Base-by-base conservation (phyloP, 2,888 invertebrate species). In the Ypsolopha sequella region DNA sequence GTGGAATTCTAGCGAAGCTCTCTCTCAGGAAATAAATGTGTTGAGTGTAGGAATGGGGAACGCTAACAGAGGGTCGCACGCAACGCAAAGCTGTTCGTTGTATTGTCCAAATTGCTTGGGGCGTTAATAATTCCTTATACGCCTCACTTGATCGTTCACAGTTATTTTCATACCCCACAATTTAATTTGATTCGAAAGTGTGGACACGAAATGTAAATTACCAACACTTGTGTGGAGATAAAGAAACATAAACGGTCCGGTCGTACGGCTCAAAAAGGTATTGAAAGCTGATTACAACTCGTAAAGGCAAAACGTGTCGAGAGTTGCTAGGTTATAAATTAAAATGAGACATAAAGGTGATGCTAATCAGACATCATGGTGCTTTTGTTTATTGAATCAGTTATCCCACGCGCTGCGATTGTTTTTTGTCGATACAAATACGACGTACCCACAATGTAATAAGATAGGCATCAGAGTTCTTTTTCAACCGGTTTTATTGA, bases 61-160 rank as follows among this genome's bases (percentile, higher is more conserved):
- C 47, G 66, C 58, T 61, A 56, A 57, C 56, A 55, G 60, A 60
- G 66, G 65, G 70, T 65, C 60, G 64, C 60, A 48, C 57, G 58
- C 57, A 63, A 48, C 57, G 58, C 57, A 63, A 66, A 68, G 66
- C 72, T 68, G 66, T 62, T 66, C 63, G 55, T 58, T 65, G 67
- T 68, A 73, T 74, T 76, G 76, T 77, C 66, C 66, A 71, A 76
- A 74, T 73, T 72, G 76, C 71, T 73, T 66, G 69, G 66, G 69
- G 73, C 71, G 72, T 75, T 72, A 66, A 73, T 76, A 78, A 78
- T 75, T 75, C 70, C 66, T 69, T 68, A 66, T 71, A 70, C 66
- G 73, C 70, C 65, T 70, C 70, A 64, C 63, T 69, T 66, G 65
- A 61, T 65, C 62, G 62, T 66, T 66, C 63, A 68, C 66, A 64